Evolutionary conservation across 2,113 vertebrate species (phyloP).

Genomic region (Hystrix brachyura): DNA sequence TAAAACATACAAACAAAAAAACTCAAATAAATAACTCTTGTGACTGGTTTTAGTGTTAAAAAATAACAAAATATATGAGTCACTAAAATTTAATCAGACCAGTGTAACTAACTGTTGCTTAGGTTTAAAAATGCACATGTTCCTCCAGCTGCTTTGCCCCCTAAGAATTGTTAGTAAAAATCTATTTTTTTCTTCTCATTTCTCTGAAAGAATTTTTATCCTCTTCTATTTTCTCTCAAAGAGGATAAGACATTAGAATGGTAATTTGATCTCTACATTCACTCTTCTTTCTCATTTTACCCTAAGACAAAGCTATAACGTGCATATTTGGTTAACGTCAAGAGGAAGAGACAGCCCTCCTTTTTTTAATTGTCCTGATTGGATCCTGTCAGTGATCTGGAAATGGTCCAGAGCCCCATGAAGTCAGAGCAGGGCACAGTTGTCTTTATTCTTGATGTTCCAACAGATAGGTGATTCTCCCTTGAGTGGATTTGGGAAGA

Average conservation of each 20-base stretch:
- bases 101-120: not conserved
- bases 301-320: not conserved
- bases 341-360: not conserved
- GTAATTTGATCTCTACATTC: not conserved
- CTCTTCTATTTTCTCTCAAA: not conserved
- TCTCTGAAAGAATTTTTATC: not conserved
- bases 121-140: not conserved
- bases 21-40: not conserved
- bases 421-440: accelerated
- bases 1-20: too few species aligned
- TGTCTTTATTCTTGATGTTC: not conserved
- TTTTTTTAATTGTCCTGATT: not conserved
- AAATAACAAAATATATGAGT: not conserved
- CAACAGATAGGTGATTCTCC: not conserved
- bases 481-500: not conserved
- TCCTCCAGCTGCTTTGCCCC: not conserved
- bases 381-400: not conserved
- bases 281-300: not conserved
- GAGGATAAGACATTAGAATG: not conserved
- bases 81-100: not conserved
- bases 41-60: not conserved
- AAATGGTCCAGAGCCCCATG: too few species aligned
- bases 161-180: not conserved
- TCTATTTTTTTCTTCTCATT: not conserved
- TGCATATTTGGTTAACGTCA: not conserved